Evolutionary conservation across 1,140 invertebrate species (phyloP).

Genomic region (Drosophila sulfurigaster): DNA sequence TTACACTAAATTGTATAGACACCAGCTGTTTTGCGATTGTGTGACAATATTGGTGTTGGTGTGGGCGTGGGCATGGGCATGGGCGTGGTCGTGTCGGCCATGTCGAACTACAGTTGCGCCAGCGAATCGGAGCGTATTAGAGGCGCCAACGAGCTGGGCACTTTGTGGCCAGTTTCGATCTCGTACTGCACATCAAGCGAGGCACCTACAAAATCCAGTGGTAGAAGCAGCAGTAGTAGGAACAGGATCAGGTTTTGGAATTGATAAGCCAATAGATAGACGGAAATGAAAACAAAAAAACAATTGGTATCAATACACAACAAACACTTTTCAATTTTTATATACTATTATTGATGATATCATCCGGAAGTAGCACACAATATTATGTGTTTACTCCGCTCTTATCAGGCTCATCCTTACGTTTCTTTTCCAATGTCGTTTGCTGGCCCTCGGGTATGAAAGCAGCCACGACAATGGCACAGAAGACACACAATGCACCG

Average conservation of each 20-base stretch:
- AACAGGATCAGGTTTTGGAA: not conserved
- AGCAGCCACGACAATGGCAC: slow-evolving; percentile 95
- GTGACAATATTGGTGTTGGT: slow-evolving; percentile 20
- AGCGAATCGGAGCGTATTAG: slow-evolving; percentile 91
- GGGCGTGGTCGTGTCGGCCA: slow-evolving; percentile 35
- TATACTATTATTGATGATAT: slow-evolving; percentile 19
- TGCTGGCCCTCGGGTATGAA: slow-evolving; percentile 93
- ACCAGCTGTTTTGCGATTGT: slow-evolving; percentile 45
- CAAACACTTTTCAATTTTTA: slow-evolving; percentile 23
- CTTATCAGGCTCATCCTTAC: slow-evolving; percentile 59
- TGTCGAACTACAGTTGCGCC: slow-evolving; percentile 87
- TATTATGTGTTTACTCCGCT: slow-evolving; percentile 12
- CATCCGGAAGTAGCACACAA: slow-evolving; percentile 12
- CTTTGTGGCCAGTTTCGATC: slow-evolving; percentile 90
- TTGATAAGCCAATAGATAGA: slow-evolving; percentile 14
- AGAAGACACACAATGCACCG: slow-evolving; percentile 97
- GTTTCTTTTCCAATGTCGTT: slow-evolving; percentile 85
- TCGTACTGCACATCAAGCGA: slow-evolving; percentile 92
- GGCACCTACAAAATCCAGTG: slow-evolving; percentile 86
- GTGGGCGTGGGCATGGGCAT: slow-evolving; percentile 24
- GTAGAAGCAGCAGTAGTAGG: not conserved
- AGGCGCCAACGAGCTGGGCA: slow-evolving; percentile 91
- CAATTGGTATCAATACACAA: slow-evolving; percentile 27
- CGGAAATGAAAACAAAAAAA: slow-evolving; percentile 33
- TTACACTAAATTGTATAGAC: slow-evolving; percentile 59